Percentiles rank a stretch among this genome's conserved stretches.
phyloP scores from a whole-genome alignment of 2,113 vertebrate species.

The Campylomormyrus tamandua region DNA sequence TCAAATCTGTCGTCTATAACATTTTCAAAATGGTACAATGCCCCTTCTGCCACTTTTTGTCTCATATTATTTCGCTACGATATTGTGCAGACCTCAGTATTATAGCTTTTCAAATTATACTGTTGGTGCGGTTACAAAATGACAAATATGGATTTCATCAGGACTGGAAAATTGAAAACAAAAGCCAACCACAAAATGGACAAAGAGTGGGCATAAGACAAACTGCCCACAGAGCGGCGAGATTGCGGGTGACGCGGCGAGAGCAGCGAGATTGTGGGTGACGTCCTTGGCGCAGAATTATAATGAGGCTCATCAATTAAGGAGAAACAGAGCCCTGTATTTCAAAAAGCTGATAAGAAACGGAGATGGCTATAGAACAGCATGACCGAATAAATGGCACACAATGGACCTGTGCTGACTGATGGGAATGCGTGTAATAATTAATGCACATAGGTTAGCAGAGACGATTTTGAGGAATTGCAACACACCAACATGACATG shows the following conservation, averaged over 20 bases:
- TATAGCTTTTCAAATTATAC: neutral
- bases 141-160: neutral
- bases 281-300: neutral
- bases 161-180: neutral
- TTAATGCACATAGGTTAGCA: neutral
- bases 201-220: neutral
- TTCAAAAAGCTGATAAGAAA: neutral
- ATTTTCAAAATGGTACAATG: neutral
- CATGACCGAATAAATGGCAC: neutral
- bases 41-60: neutral
- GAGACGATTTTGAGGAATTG: neutral
- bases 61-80: neutral
- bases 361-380: neutral
- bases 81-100: neutral
- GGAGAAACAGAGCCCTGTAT: neutral
- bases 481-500: neutral
- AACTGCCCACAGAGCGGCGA: neutral
- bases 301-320: neutral
- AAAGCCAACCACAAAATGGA: neutral
- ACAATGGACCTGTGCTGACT: neutral
- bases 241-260: neutral
- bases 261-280: neutral
- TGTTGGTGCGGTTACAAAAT: neutral
- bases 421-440: neutral
- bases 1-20: neutral